Percentiles rank a stretch among this genome's conserved stretches.
phyloP scores from a whole-genome alignment of 2,888 invertebrate genomes.

The Caenorhabditis becei region DNA sequence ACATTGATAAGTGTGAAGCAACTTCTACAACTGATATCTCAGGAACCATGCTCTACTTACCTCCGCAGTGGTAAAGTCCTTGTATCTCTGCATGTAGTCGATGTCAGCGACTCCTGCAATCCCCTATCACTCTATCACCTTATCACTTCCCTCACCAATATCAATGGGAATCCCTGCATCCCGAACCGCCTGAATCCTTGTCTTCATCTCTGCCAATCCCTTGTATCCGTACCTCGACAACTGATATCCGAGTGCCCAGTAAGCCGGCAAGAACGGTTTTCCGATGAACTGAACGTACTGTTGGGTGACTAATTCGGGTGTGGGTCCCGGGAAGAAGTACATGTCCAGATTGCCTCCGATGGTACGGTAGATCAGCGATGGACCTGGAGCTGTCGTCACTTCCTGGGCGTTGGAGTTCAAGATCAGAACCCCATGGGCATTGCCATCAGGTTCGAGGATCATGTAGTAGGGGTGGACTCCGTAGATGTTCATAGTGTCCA shows the following conservation, averaged over 20 bases:
- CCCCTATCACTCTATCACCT: not conserved
- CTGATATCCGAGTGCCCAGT: slow-evolving; percentile 82
- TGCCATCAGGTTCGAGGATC: slow-evolving; percentile 76
- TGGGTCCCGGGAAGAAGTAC: slow-evolving; percentile 82
- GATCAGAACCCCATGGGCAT: slow-evolving; percentile 79
- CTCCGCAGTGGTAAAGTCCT: slow-evolving; percentile 87
- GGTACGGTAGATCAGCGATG: slow-evolving; percentile 87
- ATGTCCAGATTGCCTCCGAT: slow-evolving; percentile 82
- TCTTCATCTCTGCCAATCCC: slow-evolving; percentile 71
- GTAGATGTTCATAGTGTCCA: slow-evolving; percentile 76
- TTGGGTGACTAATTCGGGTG: slow-evolving; percentile 80
- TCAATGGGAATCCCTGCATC: slow-evolving; percentile 83
- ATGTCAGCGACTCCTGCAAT: slow-evolving; percentile 87
- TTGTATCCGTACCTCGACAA: slow-evolving; percentile 77
- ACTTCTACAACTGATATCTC: too few relatives aligned
- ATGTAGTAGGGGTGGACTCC: slow-evolving; percentile 81
- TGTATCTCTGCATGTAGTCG: slow-evolving; percentile 89
- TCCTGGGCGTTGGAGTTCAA: slow-evolving; percentile 79
- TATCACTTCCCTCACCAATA: slow-evolving; percentile 51
- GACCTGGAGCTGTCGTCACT: slow-evolving; percentile 78
- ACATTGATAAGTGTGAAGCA: too few relatives aligned
- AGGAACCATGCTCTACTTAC: slow-evolving; percentile 32
- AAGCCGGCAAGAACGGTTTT: slow-evolving; percentile 80
- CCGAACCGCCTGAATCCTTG: slow-evolving; percentile 79
- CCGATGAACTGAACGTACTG: slow-evolving; percentile 79